Evolutionary conservation across 2,797 vertebrate genomes (phyloP), one percentile per base, ranked within the genome.

Genomic region (Melanitta fusca): DNA sequence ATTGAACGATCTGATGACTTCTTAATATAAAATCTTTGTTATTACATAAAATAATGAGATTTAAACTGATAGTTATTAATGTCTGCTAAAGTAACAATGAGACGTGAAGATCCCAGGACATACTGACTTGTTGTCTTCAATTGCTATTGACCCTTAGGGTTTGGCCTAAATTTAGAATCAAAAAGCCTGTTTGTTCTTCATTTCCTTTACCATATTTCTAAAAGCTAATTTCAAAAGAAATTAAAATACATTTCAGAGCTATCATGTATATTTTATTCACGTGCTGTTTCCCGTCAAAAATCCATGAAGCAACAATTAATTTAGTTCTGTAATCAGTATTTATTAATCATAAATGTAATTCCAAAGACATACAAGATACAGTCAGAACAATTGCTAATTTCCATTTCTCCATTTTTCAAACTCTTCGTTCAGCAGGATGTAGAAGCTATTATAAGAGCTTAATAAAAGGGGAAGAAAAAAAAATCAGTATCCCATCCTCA

Each of bases 31-130:
- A 71, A 7, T 45, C 3, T n/a, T 47, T 80, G 41, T 72, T 70
- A 82, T 38, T 41, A 65, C 6, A 61, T 43, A 78, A 95, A 95
- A 83, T 57, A 85, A 49, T 62, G 49, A 84, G 30, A 81, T 91
- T 92, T 85, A 79, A 87, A 28, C 41, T 77, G 36, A 45, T 30
- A 81, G 8, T 57, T 91, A 41, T 58, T 66, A 73, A 36, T 47
- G 5, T 30, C 30, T 74, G 24, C 9, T 74, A 69, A 86, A 84
- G 53, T 79, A 89, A 61, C 73, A 81, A 89, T 24, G 18, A 91
- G 19, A 39, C 53, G 2, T 77, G 65, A 72, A 80, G 32, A 77
- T 62, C 16, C 11, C 36, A 79, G 43, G 25, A 84, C n/a, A 57
- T n/a, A 47, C 10, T 79, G 60, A 57, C 6, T 32, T 22, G 43